Evolutionary conservation across 2,888 invertebrate species (phyloP).

Genomic region (Polyommatus iphigenia): DNA sequence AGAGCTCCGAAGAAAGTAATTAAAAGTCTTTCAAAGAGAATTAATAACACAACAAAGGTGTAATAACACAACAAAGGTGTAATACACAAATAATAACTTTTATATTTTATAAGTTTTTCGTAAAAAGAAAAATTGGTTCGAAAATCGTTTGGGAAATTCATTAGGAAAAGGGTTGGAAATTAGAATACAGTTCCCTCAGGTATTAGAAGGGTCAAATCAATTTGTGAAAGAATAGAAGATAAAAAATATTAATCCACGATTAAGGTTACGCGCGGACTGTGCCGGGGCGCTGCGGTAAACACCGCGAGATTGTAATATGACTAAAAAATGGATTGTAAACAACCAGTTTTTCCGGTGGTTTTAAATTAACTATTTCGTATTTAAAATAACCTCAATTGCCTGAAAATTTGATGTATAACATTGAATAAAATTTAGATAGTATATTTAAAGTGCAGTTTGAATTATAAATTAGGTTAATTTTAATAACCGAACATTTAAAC

Average conservation of each 20-base stretch:
- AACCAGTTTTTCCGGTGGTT: too few species aligned
- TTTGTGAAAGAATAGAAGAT: not conserved
- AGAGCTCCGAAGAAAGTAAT: not conserved
- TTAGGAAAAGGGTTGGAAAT: not conserved
- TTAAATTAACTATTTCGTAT: too few species aligned
- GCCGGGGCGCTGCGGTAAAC: too few species aligned
- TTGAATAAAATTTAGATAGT: too few species aligned
- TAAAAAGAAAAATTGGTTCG: not conserved
- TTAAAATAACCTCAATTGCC: too few species aligned
- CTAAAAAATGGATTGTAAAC: too few species aligned
- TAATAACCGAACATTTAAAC: too few species aligned
- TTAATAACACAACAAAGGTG: slow-evolving; percentile 1
- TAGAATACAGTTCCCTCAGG: not conserved
- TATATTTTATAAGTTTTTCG: not conserved
- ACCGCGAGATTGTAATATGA: too few species aligned
- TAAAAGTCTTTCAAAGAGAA: slow-evolving; percentile 3
- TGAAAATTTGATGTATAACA: too few species aligned
- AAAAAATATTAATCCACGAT: not conserved
- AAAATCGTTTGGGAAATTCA: not conserved
- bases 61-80: slow-evolving; percentile 6
- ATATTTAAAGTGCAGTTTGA: too few species aligned
- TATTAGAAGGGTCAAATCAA: not conserved
- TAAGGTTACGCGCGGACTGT: not conserved
- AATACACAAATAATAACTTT: not conserved
- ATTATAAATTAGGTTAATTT: too few species aligned